Base-by-base conservation (phyloP, 1,140 invertebrate genomes). In the Antheraea mylitta region DNA sequence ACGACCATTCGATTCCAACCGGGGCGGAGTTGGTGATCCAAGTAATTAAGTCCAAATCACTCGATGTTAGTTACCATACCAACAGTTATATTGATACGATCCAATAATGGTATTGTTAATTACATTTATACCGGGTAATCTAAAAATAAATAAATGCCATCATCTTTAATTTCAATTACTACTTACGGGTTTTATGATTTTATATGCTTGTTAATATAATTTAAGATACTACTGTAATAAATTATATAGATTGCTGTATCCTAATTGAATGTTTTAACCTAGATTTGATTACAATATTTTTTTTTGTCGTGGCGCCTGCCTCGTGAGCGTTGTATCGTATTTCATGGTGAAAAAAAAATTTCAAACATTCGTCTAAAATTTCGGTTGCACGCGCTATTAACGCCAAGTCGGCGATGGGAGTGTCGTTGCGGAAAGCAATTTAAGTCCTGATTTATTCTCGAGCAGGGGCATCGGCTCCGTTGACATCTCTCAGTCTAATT, bases 351-450 rank as follows among this genome's bases (percentile, higher is more conserved):
- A 89, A 87, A 89, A 89, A 87, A 89, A 87, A 83, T 77, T 68
- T 73, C 67, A 85, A 84, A 81, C 79, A 88, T 77, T 76, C 80
- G 83, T 85, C 78, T 85, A 84, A 83, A 69, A 81, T 85, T 89
- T 82, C 81, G 79, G 79, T 82, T 88, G 83, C 89, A 90, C 86
- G 89, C 83, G 85, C 86, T 85, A 89, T 91, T 91, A 87, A 86
- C 82, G 83, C 80, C 78, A 75, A 82, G 71, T 86, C 82, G 81
- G 78, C 82, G 79, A 76, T 88, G 82, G 85, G 86, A 79, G 85
- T 86, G 85, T 83, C 86, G 76, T 83, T 83, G 87, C 78, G 81
- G 87, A 86, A 86, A 89, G 87, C 86, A 86, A 88, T 89, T 87
- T 85, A 82, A 80, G 80, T 79, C 76, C 79, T 89, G 86, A 91